Evolutionary conservation across 2,797 vertebrate species (phyloP), one percentile per base, ranked within the genome.

Genomic region (Chloroceryle amazona): DNA sequence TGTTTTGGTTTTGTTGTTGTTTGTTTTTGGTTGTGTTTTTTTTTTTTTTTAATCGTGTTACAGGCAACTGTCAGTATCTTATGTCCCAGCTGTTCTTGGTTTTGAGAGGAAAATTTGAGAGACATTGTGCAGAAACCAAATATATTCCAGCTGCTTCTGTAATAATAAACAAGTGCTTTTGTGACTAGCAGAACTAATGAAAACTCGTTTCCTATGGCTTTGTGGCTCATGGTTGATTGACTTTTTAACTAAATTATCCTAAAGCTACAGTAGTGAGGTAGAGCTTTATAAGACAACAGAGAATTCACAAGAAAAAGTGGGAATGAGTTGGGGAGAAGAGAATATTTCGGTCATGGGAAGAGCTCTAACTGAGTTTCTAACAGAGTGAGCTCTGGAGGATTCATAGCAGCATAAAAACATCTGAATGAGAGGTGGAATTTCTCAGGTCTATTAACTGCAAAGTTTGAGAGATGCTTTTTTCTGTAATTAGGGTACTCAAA

Each of bases 151-250:
- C 91, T 95, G 91, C 57, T 81, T 86, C 70, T 90, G 16, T 84
- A 83, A 86, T 90, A 96, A 95, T 90, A 95, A 96, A 86, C 83
- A 96, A 93, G 52, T 84, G 78, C 76, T 92, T 95, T 47, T 93
- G 83, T 95, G 81, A 92, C 81, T 90, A 95, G 96, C 89, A 95
- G 93, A 94, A 96, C 80, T 92, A 96, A 95, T 96, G 86, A 92
- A 92, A 93, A 90, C 61, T 93, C 3, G 0, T 92, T 96, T 96
- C 62, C 61, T 89, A 55, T 92, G 89, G 81, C 93, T 93, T 93
- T 90, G 68, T 89, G 61, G 60, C 83, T 95, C 31, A 86, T 3
- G 70, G 86, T 78, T 93, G 96, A 95, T 83, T 92, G 73, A 3
- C 44, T 81, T 95, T 92, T 89, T 71, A 92, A 92, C 86, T 67